phyloP scores from a whole-genome alignment of 2,113 vertebrate genomes.

The Fukomys damarensis region DNA sequence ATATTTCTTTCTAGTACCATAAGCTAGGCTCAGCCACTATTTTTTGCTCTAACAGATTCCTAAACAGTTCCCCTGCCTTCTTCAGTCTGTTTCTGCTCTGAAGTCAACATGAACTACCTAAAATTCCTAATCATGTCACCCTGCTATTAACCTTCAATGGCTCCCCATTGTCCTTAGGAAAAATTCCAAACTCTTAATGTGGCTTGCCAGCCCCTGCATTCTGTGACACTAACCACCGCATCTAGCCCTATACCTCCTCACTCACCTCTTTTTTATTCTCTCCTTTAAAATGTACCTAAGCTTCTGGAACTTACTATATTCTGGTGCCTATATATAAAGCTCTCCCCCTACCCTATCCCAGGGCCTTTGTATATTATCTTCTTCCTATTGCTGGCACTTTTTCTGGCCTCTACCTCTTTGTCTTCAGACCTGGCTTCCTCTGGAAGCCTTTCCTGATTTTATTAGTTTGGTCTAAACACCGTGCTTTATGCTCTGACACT shows the following conservation, averaged over 20 bases:
- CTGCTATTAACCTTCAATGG: not conserved
- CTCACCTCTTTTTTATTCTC: not conserved
- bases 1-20: not conserved
- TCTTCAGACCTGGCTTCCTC: not conserved
- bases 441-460: not conserved
- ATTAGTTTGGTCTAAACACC: not conserved
- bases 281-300: not conserved
- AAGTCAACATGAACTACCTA: not conserved
- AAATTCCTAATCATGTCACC: not conserved
- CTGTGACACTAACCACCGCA: rapidly evolving
- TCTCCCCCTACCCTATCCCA: not conserved
- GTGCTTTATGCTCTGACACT: not conserved
- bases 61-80: not conserved
- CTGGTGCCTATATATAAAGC: not conserved
- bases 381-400: not conserved
- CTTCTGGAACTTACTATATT: not conserved
- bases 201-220: not conserved
- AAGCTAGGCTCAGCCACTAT: not conserved
- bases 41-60: not conserved
- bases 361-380: not conserved
- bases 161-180: not conserved
- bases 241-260: too few relatives aligned
- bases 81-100: not conserved
- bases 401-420: not conserved
- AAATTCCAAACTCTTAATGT: not conserved